Conservation (phyloP, 2,797 vertebrate species). For the Coendou prehensilis region DNA sequence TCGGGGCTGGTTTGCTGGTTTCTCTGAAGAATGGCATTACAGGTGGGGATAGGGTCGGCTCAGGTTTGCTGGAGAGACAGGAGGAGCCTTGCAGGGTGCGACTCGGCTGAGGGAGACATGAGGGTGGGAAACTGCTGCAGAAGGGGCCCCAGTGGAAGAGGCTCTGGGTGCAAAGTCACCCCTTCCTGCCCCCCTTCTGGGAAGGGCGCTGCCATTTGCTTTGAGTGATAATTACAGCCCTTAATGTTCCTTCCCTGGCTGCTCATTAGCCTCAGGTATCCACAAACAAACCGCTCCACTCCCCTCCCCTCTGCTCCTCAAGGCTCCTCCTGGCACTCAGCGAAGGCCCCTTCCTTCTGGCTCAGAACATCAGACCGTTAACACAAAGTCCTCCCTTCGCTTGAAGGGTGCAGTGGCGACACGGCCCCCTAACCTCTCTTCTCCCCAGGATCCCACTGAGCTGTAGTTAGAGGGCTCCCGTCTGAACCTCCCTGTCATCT, state of each 20-base stretch:
- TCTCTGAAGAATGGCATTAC: slow-evolving; percentile 28
- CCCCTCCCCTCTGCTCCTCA: not conserved
- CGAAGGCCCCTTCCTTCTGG: not conserved
- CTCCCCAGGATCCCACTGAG: not conserved
- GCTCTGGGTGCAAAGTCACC: not conserved
- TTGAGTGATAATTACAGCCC: slow-evolving; percentile 73
- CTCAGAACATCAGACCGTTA: not conserved
- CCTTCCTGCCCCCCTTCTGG: not conserved
- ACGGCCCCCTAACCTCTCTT: not conserved
- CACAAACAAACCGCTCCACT: slow-evolving; percentile 68
- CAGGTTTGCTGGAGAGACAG: slow-evolving; percentile 49
- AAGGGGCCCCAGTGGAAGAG: not conserved
- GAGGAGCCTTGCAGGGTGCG: not conserved
- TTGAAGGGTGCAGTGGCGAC: not conserved
- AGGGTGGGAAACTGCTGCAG: not conserved
- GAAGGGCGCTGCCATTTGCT: not conserved
- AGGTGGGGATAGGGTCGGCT: not conserved
- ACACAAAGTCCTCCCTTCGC: not conserved
- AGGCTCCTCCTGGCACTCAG: not conserved
- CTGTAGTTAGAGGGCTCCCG: slow-evolving; percentile 55
- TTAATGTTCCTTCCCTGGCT: slow-evolving; percentile 57
- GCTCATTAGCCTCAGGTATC: slow-evolving; percentile 77
- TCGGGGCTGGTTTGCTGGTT: not conserved
- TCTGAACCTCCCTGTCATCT: slow-evolving; percentile 61
- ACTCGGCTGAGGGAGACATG: not conserved